These are phyloP conservation scores for Rhagophthalmus giganteus DNA, from an alignment of 2,888 invertebrate genomes.

Conservation along the genomic window DNA sequence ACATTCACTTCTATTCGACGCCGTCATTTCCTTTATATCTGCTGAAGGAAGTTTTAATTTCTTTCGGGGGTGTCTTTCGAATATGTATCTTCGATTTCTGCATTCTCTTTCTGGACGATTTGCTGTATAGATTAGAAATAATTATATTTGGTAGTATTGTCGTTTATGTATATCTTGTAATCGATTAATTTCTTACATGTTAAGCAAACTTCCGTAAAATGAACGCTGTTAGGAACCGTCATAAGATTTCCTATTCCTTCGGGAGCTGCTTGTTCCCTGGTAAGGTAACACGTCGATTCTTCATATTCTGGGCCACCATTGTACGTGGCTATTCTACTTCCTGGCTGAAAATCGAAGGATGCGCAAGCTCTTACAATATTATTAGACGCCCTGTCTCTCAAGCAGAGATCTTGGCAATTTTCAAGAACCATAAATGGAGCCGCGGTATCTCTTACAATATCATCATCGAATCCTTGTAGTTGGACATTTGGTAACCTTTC, in stretches of 20 bases:
- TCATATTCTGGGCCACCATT: constrained; percentile 82
- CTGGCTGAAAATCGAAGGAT: constrained; percentile 90
- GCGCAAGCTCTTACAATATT: constrained; percentile 83
- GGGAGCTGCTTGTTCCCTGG: constrained; percentile 81
- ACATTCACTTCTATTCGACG: constrained; percentile 84
- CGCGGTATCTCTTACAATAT: constrained; percentile 81
- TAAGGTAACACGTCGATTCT: constrained; percentile 84
- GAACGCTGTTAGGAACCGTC: constrained; percentile 85
- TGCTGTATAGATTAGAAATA: constrained; percentile 56
- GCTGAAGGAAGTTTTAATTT: constrained; percentile 78
- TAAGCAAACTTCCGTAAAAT: constrained; percentile 87
- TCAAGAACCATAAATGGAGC: constrained; percentile 86
- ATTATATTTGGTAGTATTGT: constrained; percentile 1
- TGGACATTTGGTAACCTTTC: constrained; percentile 88
- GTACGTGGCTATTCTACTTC: constrained; percentile 80
- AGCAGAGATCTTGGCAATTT: constrained; percentile 81
- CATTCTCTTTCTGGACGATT: constrained; percentile 87
- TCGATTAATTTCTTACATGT: constrained; percentile 88
- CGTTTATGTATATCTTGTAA: no score
- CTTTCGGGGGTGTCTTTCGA: constrained; percentile 84
- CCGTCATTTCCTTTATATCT: constrained; percentile 83
- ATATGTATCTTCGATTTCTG: constrained; percentile 84
- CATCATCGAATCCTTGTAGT: constrained; percentile 86
- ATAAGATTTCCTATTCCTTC: constrained; percentile 89
- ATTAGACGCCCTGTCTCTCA: constrained; percentile 77